Evolutionary conservation across 2,113 vertebrate genomes (phyloP).

Genomic region (Peromyscus leucopus): DNA sequence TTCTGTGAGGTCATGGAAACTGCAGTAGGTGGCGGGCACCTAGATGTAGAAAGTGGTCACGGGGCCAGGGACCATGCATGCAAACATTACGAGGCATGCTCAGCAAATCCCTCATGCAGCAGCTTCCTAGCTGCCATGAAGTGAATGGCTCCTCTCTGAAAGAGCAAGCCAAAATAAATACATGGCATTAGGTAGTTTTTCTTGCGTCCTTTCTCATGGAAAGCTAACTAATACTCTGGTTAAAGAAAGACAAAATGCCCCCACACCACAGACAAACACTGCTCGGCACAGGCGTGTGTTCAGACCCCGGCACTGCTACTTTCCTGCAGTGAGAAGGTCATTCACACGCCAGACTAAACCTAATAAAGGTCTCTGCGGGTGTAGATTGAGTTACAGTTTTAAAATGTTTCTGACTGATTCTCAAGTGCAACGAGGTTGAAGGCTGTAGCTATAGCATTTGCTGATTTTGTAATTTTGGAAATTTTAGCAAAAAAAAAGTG

Average conservation of each 20-base stretch:
- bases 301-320: background rate
- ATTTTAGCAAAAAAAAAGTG: slow-evolving; percentile 40
- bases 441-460: background rate
- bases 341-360: background rate
- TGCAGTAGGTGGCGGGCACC: background rate
- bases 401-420: slow-evolving; percentile 39
- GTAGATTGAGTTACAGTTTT: background rate
- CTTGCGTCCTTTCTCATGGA: background rate
- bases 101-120: background rate
- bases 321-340: background rate
- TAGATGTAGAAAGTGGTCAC: background rate
- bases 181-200: background rate
- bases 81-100: too few species aligned
- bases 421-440: background rate
- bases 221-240: background rate
- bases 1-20: background rate
- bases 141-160: background rate
- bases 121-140: background rate
- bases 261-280: background rate
- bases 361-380: background rate
- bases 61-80: too few species aligned
- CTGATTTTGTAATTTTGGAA: slow-evolving; percentile 40
- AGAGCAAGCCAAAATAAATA: background rate
- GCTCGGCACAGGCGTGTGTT: background rate
- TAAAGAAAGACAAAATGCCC: slow-evolving; percentile 47